Evolutionary conservation across 1,140 invertebrate species (phyloP), one percentile per base, ranked within the genome.

Genomic region (Pachypsylla venusta): DNA sequence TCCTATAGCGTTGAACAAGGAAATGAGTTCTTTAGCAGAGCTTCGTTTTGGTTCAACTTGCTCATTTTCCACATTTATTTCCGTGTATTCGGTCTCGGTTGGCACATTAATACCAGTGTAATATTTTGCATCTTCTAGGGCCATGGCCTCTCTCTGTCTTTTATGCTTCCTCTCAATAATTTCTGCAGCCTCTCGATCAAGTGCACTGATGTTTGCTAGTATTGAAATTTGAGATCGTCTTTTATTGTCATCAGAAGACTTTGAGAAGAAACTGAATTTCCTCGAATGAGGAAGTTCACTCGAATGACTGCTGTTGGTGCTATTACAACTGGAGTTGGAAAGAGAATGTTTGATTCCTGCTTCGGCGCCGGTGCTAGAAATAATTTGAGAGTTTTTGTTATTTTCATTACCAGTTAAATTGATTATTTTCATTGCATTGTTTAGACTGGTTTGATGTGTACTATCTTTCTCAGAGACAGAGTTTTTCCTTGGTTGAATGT

Each of bases 161-260:
- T 71, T 74, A 59, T 76, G 73, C 61, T 78, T 76, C 64, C 77
- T 74, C 58, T 80, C 77, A 25, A 88, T 78, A 59, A 88, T 85
- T 67, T 83, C 81, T 0, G 79, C 77, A 1, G 85, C 85, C 71
- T 88, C 83, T 65, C 81, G 76, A 68, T 89, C 85, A 22, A 88
- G 70, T 66, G 87, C 84, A 67, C 84, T 87, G 61, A 88, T 87
- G 67, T 84, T 88, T 0, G 82, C 80, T n/a, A 88, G 69, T 58
- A 84, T 76, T 22, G 79, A 82, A 7, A 82, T 67, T 10, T 78
- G 77, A 0, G 79, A 81, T 56, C 73, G 76, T 24, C 80, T 69
- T 65, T 81, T 81, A 30, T 16, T 28, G 3, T 25, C n/a, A 42
- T 57, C 27, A 19, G 24, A 14, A 24, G 22, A 25, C 7, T 24